Base-by-base conservation (phyloP, 2,797 vertebrate genomes). In the Apodemus agrarius region DNA sequence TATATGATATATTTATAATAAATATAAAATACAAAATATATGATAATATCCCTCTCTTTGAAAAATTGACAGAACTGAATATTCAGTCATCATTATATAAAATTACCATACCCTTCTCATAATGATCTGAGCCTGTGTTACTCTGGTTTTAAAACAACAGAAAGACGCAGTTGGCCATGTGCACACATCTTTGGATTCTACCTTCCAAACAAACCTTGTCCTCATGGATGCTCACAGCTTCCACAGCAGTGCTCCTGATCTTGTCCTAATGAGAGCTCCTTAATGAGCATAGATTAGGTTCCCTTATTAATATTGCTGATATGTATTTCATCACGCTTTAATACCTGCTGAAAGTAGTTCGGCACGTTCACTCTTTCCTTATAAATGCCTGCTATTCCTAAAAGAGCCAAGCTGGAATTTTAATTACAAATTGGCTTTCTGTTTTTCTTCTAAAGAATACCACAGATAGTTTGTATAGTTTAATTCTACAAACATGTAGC, bases 261-360 rank as follows among this genome's bases (percentile, higher is more conserved):
- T 91, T 91, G 90, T 78, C 46, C 22, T 87, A 94, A 95, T 93
- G 87, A 89, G 96, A 65, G 72, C 21, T 74, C 91, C 93, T 96
- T 93, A 96, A 95, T 94, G 57, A 93, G 81, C 12, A 37, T 43
- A 90, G 76, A 93, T 94, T 90, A 89, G 80, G n/a, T 93, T 96
- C 69, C 91, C 29, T 96, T 93, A 76, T 91, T 97, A 96, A 96
- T 92, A 90, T 94, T 54, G 69, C 31, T n/a, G 83, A 82, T 96
- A 87, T 54, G 52, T 67, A 94, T 95, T 97, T 95, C 59, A 91
- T 91, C 89, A 96, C 89, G 52, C 93, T 96, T 95, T 88, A 97
- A 96, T 95, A 90, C 24, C 67, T 93, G 79, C 54, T 85, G 96
- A 90, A 96, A 96, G 89, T 84, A 88, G 93, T 91, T 96, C 94